A percentile compares a stretch with the other conserved stretches of the same genome.
These are phyloP conservation scores for Leptocoma aspasia DNA, from an alignment of 2,113 vertebrate genomes.

Conservation along the genomic window DNA sequence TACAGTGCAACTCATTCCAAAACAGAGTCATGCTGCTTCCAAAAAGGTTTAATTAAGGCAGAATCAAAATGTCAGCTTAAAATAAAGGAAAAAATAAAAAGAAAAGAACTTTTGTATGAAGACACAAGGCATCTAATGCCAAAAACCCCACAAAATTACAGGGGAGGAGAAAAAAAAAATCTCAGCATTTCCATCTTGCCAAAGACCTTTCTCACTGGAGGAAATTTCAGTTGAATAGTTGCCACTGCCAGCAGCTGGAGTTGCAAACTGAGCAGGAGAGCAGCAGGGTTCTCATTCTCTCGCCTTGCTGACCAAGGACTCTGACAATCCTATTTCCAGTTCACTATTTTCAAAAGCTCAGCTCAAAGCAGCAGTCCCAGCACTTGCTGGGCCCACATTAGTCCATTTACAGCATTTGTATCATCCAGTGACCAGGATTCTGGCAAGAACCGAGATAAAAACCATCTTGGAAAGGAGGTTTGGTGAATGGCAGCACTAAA, in stretches of 20 bases:
- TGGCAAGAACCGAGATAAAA: not conserved
- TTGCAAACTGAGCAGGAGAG: constrained; percentile 3
- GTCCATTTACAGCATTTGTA: constrained; percentile 39
- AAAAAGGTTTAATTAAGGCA: constrained; percentile 52
- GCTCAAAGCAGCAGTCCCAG: constrained; percentile 3
- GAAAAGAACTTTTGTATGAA: constrained; percentile 8
- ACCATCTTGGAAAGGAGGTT: not conserved
- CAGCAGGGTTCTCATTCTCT: constrained; percentile 38
- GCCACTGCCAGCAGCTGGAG: not conserved
- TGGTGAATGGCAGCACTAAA: accelerated
- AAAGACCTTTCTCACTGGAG: constrained; percentile 22
- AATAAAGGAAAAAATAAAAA: not conserved
- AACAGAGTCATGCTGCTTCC: constrained; percentile 38
- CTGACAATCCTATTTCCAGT: constrained; percentile 24
- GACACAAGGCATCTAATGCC: not conserved
- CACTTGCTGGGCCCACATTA: not conserved
- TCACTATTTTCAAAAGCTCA: constrained; percentile 29
- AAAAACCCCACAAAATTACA: constrained; percentile 7
- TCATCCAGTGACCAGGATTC: not conserved
- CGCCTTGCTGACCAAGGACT: not conserved
- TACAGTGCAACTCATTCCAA: not conserved
- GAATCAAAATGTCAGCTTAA: constrained; percentile 51
- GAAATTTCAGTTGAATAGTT: constrained; percentile 26
- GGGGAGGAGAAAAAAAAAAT: not conserved
- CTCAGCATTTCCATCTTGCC: not conserved